Evolutionary conservation across 2,113 vertebrate genomes (phyloP), one percentile per base, ranked within the genome.

Genomic region (Eulemur rufifrons): DNA sequence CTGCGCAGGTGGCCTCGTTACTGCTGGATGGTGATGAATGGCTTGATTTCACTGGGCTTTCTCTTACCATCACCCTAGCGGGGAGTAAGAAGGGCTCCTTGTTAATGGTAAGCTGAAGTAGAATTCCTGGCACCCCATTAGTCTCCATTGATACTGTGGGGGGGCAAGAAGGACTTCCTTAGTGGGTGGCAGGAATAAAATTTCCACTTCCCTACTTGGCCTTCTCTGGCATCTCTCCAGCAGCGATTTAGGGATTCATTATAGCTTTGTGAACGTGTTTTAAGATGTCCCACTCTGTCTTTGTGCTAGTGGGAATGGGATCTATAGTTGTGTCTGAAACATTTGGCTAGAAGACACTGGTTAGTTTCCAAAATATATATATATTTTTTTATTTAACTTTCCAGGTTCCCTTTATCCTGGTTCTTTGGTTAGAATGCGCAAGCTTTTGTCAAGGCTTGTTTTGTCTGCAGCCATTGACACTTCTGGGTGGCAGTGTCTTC

Each of bases 121-220:
- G 34, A 68, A 32, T 54, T 83, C 12, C 29, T 52, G 14, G 6
- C 29, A 32, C 32, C 23, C 10, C 4, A 2, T 27, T 5, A 25
- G 34, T 42, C 23, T 61, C 27, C n/a, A 32, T 13, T 17, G 8
- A 34, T 25, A 15, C 61, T 17, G 3, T 0, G 0, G 15, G 5
- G 5, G 0, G 0, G 4, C 54, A 0, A 25, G n/a, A 52, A 20
- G 18, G 61, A 37, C 32, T 47, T 77, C 27, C 13, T 47, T 25
- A 34, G 37, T n/a, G 2, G 8, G 15, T 61, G 25, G 12, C 11
- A 66, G 10, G 8, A 68, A 63, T 23, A 12, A 78, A 56, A 84
- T 34, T 85, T 9, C 56, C 21, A 39, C 32, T 12, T 12, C 12
- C 6, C 9, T 37, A 20, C 14, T 45, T 80, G 45, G 42, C 8